Base-by-base conservation (phyloP, 1,140 invertebrate genomes). In the Pteromalus puparum region DNA sequence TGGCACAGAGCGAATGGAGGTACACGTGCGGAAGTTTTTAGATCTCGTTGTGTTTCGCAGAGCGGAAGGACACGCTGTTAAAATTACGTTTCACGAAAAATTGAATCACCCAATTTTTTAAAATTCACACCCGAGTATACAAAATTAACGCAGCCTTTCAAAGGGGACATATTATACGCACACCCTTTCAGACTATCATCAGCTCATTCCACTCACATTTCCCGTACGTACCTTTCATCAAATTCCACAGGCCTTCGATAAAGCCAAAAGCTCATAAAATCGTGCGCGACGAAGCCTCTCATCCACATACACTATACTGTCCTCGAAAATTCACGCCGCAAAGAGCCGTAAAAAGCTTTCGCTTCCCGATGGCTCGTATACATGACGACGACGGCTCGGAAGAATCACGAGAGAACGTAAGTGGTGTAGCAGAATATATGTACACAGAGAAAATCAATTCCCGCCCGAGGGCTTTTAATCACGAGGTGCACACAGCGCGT, bases 391-490 rank as follows among this genome's bases (percentile, higher is more conserved):
- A 15, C 53, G 18, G 18, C 15, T 21, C 53, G 18, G 53, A 61
- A 61, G 53, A 61, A 61, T 61, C 53, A 21, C 53, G 21, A n/a
- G 53, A 61, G 53, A 7, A 1, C 24, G 18, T 38, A 74, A 74
- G 72, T 74, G 72, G 18, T 30, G 72, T 5, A 5, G 13, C 12
- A 38, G 70, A 13, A 3, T 10, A 21, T 15, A 70, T 15, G 21
- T 70, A 61, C 18, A 28, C 34, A n/a, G 74, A 10, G 84, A 89
- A 89, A 89, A 89, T 89, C 89, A 88, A 89, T 89, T 88, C 84
- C 86, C 75, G 88, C 88, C 87, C 84, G 72, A 87, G 88, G 89
- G 86, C 82, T 89, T 89, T 89, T 87, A 88, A 89, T 89, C 87
- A 89, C 83, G 76, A 77, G 15, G 26, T 26, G 26, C 24, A 18